These are phyloP conservation scores for Naso thynnoides DNA, from an alignment of 2,797 vertebrate genomes.

Conservation along the genomic window DNA sequence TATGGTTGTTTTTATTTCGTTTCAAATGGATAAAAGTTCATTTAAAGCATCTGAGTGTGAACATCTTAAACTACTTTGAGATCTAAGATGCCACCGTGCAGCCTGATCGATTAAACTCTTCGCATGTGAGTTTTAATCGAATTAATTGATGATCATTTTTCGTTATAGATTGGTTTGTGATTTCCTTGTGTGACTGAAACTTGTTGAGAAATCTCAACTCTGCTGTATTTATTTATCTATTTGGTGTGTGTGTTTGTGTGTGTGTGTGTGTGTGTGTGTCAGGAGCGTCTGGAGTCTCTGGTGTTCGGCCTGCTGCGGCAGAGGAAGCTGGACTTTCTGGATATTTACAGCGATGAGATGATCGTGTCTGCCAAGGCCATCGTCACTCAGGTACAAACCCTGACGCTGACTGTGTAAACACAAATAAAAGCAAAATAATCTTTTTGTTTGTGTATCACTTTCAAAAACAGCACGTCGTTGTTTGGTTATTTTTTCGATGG, in stretches of 20 bases:
- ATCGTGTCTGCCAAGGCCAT: slow-evolving; percentile 91
- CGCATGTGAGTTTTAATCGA: not conserved
- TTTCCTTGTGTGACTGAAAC: not conserved
- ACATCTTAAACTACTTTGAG: not conserved
- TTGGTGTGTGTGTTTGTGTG: not conserved
- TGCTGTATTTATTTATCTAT: too few relatives aligned
- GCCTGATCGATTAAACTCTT: not conserved
- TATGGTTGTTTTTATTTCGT: not conserved
- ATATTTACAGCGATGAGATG: slow-evolving; percentile 96
- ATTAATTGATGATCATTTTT: not conserved
- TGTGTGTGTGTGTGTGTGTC: not conserved
- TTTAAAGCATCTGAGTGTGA: not conserved
- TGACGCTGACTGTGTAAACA: not conserved
- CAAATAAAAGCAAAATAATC: not conserved
- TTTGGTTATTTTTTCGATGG: too few relatives aligned
- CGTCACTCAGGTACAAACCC: slow-evolving; percentile 90
- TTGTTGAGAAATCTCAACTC: not conserved
- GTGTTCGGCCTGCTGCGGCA: slow-evolving; percentile 96
- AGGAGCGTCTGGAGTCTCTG: slow-evolving; percentile 95
- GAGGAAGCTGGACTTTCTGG: slow-evolving; percentile 96
- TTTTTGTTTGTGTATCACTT: too few relatives aligned
- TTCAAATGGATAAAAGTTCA: not conserved
- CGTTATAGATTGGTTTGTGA: not conserved
- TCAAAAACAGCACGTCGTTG: too few relatives aligned
- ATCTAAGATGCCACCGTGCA: not conserved